Evolutionary conservation across 2,113 vertebrate species (phyloP).

Genomic region (Psittacara wagleri): DNA sequence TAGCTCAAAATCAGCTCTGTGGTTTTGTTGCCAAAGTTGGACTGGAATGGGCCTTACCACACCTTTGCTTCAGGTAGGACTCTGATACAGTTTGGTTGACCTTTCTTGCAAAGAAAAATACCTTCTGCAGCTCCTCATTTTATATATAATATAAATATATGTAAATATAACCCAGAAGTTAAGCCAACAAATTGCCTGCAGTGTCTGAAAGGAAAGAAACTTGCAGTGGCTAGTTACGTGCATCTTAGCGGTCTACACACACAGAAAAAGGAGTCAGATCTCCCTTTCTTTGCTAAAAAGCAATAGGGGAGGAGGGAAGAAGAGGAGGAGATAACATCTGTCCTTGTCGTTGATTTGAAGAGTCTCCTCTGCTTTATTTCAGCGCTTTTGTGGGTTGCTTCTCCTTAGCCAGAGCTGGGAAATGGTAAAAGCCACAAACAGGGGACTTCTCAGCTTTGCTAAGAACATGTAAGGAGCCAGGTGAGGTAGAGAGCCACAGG

Average conservation of each 20-base stretch:
- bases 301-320: not conserved
- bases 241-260: not conserved
- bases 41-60: fast-evolving
- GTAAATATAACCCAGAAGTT: not conserved
- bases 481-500: not conserved
- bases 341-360: not conserved
- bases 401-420: not conserved
- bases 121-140: not conserved
- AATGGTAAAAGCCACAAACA: not conserved
- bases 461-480: not conserved
- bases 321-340: not conserved
- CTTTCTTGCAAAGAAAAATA: not conserved
- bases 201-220: not conserved
- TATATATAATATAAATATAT: not conserved
- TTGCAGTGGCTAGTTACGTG: not conserved
- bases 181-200: not conserved
- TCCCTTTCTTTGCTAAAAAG: not conserved
- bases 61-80: not conserved
- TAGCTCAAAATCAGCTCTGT: not conserved
- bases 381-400: not conserved
- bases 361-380: not conserved
- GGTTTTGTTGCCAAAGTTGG: not conserved
- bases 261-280: not conserved
- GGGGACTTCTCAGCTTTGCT: not conserved
- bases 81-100: not conserved